Evolutionary conservation across 1,140 invertebrate species (phyloP).

Genomic region (Drosophila asahinai): DNA sequence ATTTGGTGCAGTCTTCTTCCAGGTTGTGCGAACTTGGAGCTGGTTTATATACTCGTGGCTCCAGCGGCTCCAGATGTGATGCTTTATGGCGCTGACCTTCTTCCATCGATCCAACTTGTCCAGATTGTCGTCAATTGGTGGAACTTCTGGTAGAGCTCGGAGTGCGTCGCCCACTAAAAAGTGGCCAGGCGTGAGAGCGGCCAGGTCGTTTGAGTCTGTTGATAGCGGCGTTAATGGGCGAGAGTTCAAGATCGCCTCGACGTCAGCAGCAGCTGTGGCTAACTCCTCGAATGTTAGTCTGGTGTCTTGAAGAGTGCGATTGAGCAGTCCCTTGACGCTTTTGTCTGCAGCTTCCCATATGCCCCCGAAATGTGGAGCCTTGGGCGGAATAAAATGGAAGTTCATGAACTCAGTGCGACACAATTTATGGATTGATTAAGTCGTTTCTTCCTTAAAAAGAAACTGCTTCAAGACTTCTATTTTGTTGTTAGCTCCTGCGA

Average conservation of each 20-base stretch:
- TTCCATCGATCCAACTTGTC: slow-evolving; percentile 1
- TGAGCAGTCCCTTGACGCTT: neutral
- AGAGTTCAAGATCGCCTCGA: slow-evolving; percentile 8
- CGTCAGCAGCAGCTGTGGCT: neutral
- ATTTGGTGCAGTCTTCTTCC: neutral
- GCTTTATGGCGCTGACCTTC: slow-evolving; percentile 1
- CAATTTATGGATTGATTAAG: too few species aligned
- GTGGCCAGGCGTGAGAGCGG: slow-evolving; percentile 1
- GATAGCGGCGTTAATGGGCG: neutral
- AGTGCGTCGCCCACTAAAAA: neutral
- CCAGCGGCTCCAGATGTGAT: neutral
- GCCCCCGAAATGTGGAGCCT: too few species aligned
- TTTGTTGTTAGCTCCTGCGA: too few species aligned
- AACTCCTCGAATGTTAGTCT: slow-evolving; percentile 2
- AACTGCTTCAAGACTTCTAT: too few species aligned
- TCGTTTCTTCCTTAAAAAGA: too few species aligned
- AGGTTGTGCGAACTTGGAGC: neutral
- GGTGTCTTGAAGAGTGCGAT: neutral
- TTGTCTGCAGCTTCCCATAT: neutral
- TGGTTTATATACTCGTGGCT: neutral
- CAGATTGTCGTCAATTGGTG: neutral
- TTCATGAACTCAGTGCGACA: too few species aligned
- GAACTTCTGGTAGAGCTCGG: neutral
- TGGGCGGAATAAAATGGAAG: too few species aligned
- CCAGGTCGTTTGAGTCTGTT: slow-evolving; percentile 6